phyloP scores from a whole-genome alignment of 2,888 invertebrate species.

The Homarus gammarus region DNA sequence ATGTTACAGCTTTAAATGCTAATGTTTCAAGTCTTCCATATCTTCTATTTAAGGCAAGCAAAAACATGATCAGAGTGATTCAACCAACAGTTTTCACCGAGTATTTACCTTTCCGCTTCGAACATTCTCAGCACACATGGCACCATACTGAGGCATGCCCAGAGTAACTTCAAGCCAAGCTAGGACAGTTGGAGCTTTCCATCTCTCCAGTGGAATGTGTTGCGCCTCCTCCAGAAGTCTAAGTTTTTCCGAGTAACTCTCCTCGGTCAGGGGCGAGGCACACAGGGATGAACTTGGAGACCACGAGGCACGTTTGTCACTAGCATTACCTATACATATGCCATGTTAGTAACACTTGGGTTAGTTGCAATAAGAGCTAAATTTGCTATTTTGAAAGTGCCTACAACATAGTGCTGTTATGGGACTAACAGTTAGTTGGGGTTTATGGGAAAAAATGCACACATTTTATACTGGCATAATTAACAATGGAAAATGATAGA shows the following conservation, averaged over 20 bases:
- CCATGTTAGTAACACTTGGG: conserved; percentile 29
- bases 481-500: background rate
- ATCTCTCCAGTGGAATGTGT: conserved; percentile 90
- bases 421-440: background rate
- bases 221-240: conserved; percentile 87
- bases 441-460: background rate
- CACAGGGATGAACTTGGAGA: conserved; percentile 72
- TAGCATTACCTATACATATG: conserved; percentile 58
- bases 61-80: background rate
- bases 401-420: background rate
- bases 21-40: background rate
- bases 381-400: background rate
- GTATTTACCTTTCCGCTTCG: conserved; percentile 92
- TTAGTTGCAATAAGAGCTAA: background rate
- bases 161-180: conserved; percentile 96
- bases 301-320: conserved; percentile 72
- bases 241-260: conserved; percentile 89
- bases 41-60: background rate
- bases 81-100: conserved; percentile 37
- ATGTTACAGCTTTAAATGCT: background rate
- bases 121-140: conserved; percentile 93
- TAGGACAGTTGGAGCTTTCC: conserved; percentile 94
- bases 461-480: background rate
- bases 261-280: conserved; percentile 81
- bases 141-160: conserved; percentile 96